Evolutionary conservation across 2,797 vertebrate genomes (phyloP).

Genomic region (Pampus argenteus): DNA sequence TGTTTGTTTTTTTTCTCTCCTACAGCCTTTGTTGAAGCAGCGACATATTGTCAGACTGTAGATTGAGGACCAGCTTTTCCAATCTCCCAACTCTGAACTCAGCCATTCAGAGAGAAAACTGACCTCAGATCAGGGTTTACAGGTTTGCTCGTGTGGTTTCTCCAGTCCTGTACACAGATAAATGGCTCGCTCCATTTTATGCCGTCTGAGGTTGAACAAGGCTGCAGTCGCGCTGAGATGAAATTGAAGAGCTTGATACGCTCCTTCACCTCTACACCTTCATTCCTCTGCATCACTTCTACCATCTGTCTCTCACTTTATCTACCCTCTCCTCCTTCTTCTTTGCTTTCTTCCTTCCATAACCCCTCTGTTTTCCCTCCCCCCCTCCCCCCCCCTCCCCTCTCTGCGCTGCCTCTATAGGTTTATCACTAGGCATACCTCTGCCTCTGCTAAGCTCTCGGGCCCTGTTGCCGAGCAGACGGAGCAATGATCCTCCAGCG

Average conservation of each 20-base stretch:
- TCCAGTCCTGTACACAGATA: conserved; percentile 31
- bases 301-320: not conserved
- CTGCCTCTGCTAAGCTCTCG: conserved; percentile 36
- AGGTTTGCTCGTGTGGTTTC: conserved; percentile 44
- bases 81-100: conserved; percentile 46
- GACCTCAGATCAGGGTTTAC: conserved; percentile 57
- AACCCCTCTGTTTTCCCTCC: conserved; percentile 10
- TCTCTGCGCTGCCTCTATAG: conserved; percentile 26
- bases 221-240: conserved; percentile 30
- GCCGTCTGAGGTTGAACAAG: conserved; percentile 35
- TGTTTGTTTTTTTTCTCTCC: not conserved
- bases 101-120: conserved; percentile 25
- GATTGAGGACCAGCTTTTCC: conserved; percentile 32
- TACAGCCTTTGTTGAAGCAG: conserved; percentile 12
- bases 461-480: conserved; percentile 28
- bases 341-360: not conserved
- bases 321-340: not conserved
- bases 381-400: not conserved
- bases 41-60: not conserved
- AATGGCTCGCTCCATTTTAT: conserved; percentile 50
- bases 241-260: conserved; percentile 36
- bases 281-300: conserved; percentile 36
- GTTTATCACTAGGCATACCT: conserved; percentile 44
- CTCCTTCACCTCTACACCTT: conserved; percentile 41
- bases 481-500: conserved; percentile 20